phyloP scores from a whole-genome alignment of 2,113 vertebrate genomes.

The Pollachius pollachius region DNA sequence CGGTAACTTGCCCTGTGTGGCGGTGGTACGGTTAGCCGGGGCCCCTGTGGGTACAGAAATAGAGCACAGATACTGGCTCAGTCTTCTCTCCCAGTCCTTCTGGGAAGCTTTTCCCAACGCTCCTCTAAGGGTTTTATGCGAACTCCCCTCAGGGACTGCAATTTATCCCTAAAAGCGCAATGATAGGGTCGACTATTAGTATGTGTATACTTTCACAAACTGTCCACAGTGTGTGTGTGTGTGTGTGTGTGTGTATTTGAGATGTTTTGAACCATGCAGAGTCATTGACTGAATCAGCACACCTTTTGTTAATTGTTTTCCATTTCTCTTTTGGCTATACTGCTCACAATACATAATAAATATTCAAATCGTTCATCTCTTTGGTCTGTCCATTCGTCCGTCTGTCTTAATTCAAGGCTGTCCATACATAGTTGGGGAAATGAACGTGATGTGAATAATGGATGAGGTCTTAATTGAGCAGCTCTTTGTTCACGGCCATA shows the following conservation, averaged over 20 bases:
- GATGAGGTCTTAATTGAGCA: slow-evolving; percentile 64
- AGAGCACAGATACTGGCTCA: not conserved
- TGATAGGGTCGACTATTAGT: slow-evolving; percentile 36
- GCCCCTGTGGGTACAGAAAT: slow-evolving; percentile 43
- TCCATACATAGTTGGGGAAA: slow-evolving; percentile 30
- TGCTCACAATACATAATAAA: too few species aligned
- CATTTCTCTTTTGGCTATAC: too few species aligned
- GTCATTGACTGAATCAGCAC: too few species aligned
- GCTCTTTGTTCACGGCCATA: slow-evolving; percentile 30
- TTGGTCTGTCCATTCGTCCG: slow-evolving; percentile 13
- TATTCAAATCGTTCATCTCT: not conserved
- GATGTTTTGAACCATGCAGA: too few species aligned
- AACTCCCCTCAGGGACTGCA: slow-evolving; percentile 63
- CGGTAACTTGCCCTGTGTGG: slow-evolving; percentile 19
- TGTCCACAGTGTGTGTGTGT: slow-evolving; percentile 24
- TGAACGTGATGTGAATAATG: slow-evolving; percentile 57
- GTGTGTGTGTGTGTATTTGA: not conserved
- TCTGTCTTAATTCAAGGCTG: slow-evolving; percentile 25
- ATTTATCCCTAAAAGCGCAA: slow-evolving; percentile 64
- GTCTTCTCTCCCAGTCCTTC: too few species aligned
- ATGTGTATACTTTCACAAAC: slow-evolving; percentile 33
- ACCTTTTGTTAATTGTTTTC: too few species aligned
- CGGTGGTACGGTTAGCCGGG: slow-evolving; percentile 46
- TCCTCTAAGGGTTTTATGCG: slow-evolving; percentile 61
- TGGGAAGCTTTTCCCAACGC: slow-evolving; percentile 41